Percentiles rank a stretch among this genome's conserved stretches.
Conservation (phyloP, 30 jellyfish, hydroid and myxozoan genomes). For the Aurelia coerulea region DNA sequence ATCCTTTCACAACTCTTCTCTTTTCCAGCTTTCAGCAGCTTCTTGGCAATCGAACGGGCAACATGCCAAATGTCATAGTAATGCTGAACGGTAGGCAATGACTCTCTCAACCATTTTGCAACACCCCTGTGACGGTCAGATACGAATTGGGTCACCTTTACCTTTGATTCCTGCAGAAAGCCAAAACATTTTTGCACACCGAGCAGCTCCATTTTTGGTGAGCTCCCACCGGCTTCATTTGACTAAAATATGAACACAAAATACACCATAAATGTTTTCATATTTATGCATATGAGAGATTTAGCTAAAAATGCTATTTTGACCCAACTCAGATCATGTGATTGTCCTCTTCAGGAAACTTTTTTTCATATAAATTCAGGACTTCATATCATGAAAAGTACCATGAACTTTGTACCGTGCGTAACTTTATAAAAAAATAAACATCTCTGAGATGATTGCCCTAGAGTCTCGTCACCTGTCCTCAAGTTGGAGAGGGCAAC, state of each 20-base stretch:
- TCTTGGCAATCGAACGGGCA: slow-evolving; percentile 22
- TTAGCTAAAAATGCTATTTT: no score
- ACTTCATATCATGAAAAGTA: no score
- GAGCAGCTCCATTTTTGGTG: slow-evolving; percentile 15
- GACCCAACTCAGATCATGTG: no score
- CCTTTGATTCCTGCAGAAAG: slow-evolving; percentile 11
- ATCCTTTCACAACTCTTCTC: slow-evolving; percentile 8
- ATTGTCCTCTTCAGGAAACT: no score
- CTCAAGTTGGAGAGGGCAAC: no score
- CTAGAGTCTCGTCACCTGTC: no score
- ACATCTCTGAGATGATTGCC: no score
- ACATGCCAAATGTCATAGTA: slow-evolving; percentile 59
- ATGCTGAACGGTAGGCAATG: background rate
- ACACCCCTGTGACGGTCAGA: slow-evolving; percentile 38
- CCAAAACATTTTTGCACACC: slow-evolving; percentile 32
- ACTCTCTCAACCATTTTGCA: slow-evolving; percentile 22
- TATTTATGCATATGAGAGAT: no score
- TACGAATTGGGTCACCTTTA: slow-evolving; percentile 13
- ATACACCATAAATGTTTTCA: no score
- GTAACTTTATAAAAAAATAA: no score
- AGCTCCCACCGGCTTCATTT: slow-evolving; percentile 17
- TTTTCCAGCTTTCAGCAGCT: slow-evolving; percentile 18
- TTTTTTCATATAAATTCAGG: no score
- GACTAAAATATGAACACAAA: slow-evolving; percentile 6
- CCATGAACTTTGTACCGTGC: no score